Base-by-base conservation (phyloP, 2,797 vertebrate species). In the Xenops minutus region DNA sequence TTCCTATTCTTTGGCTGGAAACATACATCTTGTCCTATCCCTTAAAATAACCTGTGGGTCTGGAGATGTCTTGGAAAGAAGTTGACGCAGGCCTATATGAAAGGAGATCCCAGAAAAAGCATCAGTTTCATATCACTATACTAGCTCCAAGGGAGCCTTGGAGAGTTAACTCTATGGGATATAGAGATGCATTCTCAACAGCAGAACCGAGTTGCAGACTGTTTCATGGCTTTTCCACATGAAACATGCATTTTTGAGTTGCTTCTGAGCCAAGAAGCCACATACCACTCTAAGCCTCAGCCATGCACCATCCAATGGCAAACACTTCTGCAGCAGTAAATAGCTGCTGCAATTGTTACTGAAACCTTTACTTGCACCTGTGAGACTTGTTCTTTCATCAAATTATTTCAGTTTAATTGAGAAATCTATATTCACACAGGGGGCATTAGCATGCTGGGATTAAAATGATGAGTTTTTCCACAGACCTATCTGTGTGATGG, bases 331-430 rank as follows among this genome's bases (percentile, higher is more conserved):
- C 71, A 91, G 36, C 55, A 87, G 68, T 48, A 86, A 52, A 74
- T 37, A 86, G 43, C 30, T 73, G 52, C 76, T 52, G 41, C n/a
- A 86, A 11, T 58, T 88, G 59, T 92, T 96, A 75, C 76, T 92
- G 74, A 88, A 92, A 73, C 84, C 39, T 81, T 75, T 93, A 51
- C 63, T 78, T 78, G 44, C 8, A n/a, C 37, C 86, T 72, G 30
- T 78, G 91, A 94, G 94, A 95, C 73, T 92, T 96, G 36, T 95
- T 97, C 69, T 96, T 97, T 95, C 89, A 97, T 61, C 92, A 88
- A 97, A 96, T 97, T 95, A 91, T 75, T 91, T 95, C 59, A 89
- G 92, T 97, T 97, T 98, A 98, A 97, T 96, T 96, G 89, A 97
- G 89, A 98, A 97, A 97, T 96, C 95, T 96, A 89, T 96, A 97